These are phyloP conservation scores for Lepidothrix coronata DNA, from an alignment of 2,113 vertebrate species.

Conservation along the genomic window DNA sequence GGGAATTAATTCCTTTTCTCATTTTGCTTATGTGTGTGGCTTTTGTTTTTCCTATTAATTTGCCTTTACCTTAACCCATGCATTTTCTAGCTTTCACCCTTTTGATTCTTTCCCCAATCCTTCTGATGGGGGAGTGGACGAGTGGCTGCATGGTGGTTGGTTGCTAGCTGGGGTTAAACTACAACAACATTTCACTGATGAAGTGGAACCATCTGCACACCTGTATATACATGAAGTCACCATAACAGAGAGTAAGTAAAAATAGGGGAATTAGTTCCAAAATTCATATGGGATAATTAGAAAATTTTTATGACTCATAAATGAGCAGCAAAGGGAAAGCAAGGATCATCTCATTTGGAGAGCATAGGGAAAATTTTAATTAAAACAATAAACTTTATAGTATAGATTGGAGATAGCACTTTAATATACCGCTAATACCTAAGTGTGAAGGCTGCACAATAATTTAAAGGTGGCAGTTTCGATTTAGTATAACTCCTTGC, in stretches of 20 bases:
- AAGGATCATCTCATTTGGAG: background rate
- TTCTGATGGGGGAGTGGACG: background rate
- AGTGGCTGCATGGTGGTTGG: background rate
- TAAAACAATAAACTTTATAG: slow-evolving; percentile 58
- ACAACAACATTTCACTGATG: fast-evolving
- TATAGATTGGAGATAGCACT: slow-evolving; percentile 6
- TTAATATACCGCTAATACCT: background rate
- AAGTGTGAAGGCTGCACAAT: background rate
- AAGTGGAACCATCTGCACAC: background rate
- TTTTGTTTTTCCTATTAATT: background rate
- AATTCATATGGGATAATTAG: slow-evolving; percentile 20
- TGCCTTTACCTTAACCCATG: background rate
- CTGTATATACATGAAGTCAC: background rate
- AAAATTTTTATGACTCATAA: background rate
- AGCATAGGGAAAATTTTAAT: slow-evolving; percentile 34
- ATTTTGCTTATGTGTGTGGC: background rate
- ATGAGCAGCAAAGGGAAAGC: background rate
- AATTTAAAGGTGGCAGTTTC: slow-evolving; percentile 40
- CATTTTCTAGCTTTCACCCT: background rate
- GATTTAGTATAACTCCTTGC: slow-evolving; percentile 16
- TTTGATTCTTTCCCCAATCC: background rate
- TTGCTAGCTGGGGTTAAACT: background rate
- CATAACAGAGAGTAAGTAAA: background rate
- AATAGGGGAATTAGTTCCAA: background rate
- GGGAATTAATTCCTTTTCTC: background rate